phyloP scores from a whole-genome alignment of 2,888 invertebrate species.

The Microplitis deprimator region DNA sequence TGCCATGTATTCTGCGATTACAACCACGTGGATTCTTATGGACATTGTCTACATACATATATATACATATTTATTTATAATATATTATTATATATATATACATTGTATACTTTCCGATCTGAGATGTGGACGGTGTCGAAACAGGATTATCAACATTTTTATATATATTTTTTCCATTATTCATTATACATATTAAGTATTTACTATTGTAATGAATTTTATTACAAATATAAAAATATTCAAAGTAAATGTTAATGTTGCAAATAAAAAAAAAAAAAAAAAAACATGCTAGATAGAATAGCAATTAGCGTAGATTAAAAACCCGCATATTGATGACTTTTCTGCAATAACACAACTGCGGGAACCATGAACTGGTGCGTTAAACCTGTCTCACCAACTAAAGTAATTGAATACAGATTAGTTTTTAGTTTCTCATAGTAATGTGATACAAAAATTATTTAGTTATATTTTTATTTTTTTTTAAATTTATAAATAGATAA shows the following conservation, averaged over 20 bases:
- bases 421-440: background rate
- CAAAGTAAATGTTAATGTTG: constrained; percentile 9
- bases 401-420: constrained; percentile 28
- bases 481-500: too few relatives aligned
- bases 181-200: constrained; percentile 14
- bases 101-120: constrained; percentile 48
- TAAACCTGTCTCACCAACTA: background rate
- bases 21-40: constrained; percentile 36
- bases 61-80: background rate
- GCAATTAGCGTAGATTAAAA: constrained; percentile 8
- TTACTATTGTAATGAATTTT: constrained; percentile 5
- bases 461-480: background rate
- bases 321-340: background rate
- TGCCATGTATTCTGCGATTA: constrained; percentile 52
- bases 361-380: background rate
- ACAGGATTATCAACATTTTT: constrained; percentile 28
- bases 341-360: background rate
- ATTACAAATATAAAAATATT: constrained; percentile 10
- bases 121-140: constrained; percentile 34
- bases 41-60: background rate
- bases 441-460: background rate
- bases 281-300: background rate
- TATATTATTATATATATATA: constrained; percentile 14
- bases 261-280: background rate
- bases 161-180: constrained; percentile 6